Conservation (phyloP, 1,140 invertebrate genomes). For the Eriosoma lanigerum region DNA sequence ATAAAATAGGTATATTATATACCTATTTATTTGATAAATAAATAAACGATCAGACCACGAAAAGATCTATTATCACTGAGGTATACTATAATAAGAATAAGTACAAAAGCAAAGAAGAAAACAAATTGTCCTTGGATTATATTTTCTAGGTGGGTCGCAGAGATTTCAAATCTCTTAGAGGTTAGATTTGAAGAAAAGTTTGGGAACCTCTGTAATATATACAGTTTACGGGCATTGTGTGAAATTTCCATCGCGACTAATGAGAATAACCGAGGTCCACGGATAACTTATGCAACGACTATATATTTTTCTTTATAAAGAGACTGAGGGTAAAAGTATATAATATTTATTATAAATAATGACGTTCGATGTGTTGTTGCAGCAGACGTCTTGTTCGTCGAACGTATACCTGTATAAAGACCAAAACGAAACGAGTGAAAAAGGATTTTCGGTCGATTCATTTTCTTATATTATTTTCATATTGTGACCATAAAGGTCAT, state of each 20-base stretch:
- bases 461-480: slow-evolving; percentile 14
- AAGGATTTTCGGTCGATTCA: slow-evolving; percentile 31
- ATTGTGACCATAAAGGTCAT: slow-evolving; percentile 31
- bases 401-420: not conserved
- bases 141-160: too few species aligned
- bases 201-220: not conserved
- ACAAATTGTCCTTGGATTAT: not conserved
- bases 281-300: not conserved
- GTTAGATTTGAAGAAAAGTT: not conserved
- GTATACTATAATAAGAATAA: too few species aligned
- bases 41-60: too few species aligned
- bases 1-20: too few species aligned
- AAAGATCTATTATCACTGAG: too few species aligned
- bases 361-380: not conserved
- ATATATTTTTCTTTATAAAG: not conserved
- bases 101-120: too few species aligned
- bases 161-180: not conserved
- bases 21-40: too few species aligned
- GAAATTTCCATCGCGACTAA: not conserved
- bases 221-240: slow-evolving; percentile 8
- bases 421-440: slow-evolving; percentile 33
- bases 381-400: not conserved
- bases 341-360: slow-evolving; percentile 23
- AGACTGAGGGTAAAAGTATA: not conserved
- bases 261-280: slow-evolving; percentile 9